Conservation (phyloP, 2,797 vertebrate species). For the Lates japonicus region DNA sequence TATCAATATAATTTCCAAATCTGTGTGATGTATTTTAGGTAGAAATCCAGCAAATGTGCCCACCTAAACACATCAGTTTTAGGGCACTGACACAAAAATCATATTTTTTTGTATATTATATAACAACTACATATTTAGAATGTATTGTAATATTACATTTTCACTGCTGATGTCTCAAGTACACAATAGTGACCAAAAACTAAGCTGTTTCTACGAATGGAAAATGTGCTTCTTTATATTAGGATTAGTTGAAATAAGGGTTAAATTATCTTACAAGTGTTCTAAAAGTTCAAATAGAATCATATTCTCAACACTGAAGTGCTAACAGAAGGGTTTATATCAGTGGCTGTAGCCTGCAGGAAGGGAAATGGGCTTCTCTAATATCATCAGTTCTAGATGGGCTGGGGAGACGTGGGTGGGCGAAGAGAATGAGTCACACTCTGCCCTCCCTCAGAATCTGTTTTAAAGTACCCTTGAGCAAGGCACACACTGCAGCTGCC, state of each 20-base stretch:
- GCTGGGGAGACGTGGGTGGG: conserved; percentile 41
- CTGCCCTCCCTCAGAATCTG: conserved; percentile 26
- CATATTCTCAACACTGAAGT: conserved; percentile 38
- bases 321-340: conserved; percentile 42
- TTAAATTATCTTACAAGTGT: conserved; percentile 30
- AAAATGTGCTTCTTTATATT: conserved; percentile 10
- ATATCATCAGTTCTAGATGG: conserved; percentile 48
- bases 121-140: neutral
- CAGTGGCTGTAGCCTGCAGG: conserved; percentile 44
- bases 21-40: neutral
- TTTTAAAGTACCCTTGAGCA: conserved; percentile 52
- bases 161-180: neutral
- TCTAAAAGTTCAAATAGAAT: conserved; percentile 36
- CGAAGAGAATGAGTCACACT: conserved; percentile 62
- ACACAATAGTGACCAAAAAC: neutral
- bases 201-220: neutral
- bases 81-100: neutral
- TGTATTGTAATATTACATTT: neutral
- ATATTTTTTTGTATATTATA: neutral
- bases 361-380: conserved; percentile 42
- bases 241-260: conserved; percentile 4
- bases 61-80: neutral
- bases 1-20: neutral
- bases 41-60: neutral
- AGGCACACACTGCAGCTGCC: neutral